Percentiles rank a stretch among this genome's conserved stretches.
Evolutionary conservation across 2,113 vertebrate species (phyloP).

Genomic region (Microtus montanus): DNA sequence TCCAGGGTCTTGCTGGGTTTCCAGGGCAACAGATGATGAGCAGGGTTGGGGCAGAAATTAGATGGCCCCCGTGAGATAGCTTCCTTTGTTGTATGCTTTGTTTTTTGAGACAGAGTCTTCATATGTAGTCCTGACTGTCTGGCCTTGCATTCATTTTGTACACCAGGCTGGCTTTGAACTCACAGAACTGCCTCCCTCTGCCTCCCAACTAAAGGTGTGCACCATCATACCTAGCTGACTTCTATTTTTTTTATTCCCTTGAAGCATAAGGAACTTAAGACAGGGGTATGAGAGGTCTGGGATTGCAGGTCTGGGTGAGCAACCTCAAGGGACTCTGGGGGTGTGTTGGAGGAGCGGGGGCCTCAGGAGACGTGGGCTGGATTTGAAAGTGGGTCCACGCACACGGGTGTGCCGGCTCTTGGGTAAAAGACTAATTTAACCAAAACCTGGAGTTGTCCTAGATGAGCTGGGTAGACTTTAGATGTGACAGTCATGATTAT

Average conservation of each 20-base stretch:
- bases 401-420: neutral
- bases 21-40: neutral
- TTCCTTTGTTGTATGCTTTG: neutral
- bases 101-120: neutral
- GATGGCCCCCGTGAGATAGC: neutral
- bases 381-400: neutral
- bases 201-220: neutral
- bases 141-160: neutral
- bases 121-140: neutral
- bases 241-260: neutral
- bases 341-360: neutral
- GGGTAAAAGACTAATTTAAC: neutral
- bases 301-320: neutral
- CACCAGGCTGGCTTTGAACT: neutral
- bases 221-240: neutral
- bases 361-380: neutral
- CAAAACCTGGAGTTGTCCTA: neutral
- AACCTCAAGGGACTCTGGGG: neutral
- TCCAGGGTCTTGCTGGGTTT: too few species aligned
- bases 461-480: neutral
- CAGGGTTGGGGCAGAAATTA: neutral
- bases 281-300: neutral
- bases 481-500: neutral
- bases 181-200: neutral
- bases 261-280: neutral